A percentile compares a stretch with the other conserved stretches of the same genome.
Evolutionary conservation across 2,797 vertebrate species (phyloP).

Genomic region (Epinephelus awoara): DNA sequence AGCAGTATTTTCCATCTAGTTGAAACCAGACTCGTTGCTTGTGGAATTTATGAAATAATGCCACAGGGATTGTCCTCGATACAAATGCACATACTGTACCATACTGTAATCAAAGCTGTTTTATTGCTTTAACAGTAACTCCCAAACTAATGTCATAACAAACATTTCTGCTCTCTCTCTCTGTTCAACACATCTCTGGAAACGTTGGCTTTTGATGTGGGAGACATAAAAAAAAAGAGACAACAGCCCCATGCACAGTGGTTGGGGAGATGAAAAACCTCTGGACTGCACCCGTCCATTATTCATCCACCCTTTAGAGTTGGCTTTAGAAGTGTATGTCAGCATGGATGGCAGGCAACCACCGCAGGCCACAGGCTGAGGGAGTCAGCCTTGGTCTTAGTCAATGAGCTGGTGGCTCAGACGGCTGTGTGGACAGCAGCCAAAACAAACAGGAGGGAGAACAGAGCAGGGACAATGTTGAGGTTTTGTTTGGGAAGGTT

Average conservation of each 20-base stretch:
- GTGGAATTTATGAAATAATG: constrained; percentile 32
- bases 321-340: constrained; percentile 56
- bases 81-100: constrained; percentile 16
- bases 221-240: constrained; percentile 27
- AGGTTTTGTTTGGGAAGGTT: constrained; percentile 50
- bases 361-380: constrained; percentile 56
- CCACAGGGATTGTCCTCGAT: constrained; percentile 20
- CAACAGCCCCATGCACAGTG: constrained; percentile 31
- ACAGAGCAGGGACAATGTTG: constrained; percentile 32
- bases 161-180: not conserved
- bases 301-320: constrained; percentile 67
- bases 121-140: constrained; percentile 1
- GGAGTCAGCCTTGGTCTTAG: constrained; percentile 67
- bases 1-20: constrained; percentile 47
- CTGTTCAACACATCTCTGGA: constrained; percentile 20
- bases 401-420: constrained; percentile 70
- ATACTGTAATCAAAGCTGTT: constrained; percentile 2
- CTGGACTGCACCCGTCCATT: constrained; percentile 52
- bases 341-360: constrained; percentile 71
- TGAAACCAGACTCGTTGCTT: constrained; percentile 33
- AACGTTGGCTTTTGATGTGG: constrained; percentile 29
- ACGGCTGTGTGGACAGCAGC: constrained; percentile 64
- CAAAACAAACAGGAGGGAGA: constrained; percentile 65
- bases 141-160: constrained; percentile 5
- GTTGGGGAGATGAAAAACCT: constrained; percentile 53